Evolutionary conservation across 2,113 vertebrate species (phyloP), one percentile per base, ranked within the genome.

Genomic region (Sinocyclocheilus anophthalmus): DNA sequence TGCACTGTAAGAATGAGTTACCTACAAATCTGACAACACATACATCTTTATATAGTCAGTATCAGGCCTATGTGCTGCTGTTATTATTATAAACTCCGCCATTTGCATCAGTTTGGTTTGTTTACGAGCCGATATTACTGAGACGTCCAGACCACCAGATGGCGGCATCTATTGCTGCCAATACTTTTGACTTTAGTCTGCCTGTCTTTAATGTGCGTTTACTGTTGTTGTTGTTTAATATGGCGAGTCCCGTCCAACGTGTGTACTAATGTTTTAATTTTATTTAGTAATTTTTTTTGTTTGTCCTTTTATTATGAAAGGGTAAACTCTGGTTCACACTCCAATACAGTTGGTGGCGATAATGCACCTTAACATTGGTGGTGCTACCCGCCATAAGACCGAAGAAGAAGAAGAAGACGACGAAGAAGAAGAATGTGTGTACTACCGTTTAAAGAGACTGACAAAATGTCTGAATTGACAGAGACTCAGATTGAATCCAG

Each of bases 221-320:
- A 37, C 11, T 16, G 45, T 82, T 82, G 50, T 3, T 0, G 3
- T 0, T 0, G 4, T 53, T 6, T 48, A 94, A 92, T 81, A 94
- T 94, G 94, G 92, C 80, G 88, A 87, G 42, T 69, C 87, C 42
- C 48, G 0, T 83, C 7, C 91, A 93, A 89, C 93, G 91, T 94
- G 93, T 87, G n/a, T 5, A 26, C 5, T 33, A 33, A 26, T 26
- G 26, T 26, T 26, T 26, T 26, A 26, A 26, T 26, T 26, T 26
- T 26, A 26, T 26, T 26, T 26, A 26, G 26, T 26, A 26, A 26
- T 26, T 26, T 26, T 26, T 26, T 26, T 26, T 26, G 26, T 26
- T 26, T 26, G 26, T 26, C 26, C 26, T 26, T 26, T 26, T 26
- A 26, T 26, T 26, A 26, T 26, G 26, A 26, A 26, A 26, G 26